Conservation (phyloP, 2,113 vertebrate species). For the Melanerpes formicivorus region DNA sequence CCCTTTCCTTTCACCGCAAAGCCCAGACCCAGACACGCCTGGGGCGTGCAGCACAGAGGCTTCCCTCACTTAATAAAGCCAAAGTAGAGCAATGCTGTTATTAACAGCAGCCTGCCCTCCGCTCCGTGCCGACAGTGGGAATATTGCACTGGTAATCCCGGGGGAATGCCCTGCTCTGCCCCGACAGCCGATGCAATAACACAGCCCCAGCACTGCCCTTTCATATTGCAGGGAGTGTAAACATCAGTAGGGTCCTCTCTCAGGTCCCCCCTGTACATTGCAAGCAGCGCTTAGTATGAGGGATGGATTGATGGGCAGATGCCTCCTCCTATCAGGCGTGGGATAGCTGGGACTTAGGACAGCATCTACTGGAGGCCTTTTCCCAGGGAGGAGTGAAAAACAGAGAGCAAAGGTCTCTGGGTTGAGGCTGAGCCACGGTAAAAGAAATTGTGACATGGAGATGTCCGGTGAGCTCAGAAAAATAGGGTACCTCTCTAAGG, state of each 20-base stretch:
- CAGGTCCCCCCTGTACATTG: neutral
- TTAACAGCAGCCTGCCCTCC: constrained; percentile 1
- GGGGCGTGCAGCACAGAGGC: neutral
- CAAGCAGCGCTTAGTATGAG: neutral
- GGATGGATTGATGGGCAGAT: neutral
- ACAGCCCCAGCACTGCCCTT: constrained; percentile 45
- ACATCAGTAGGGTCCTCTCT: neutral
- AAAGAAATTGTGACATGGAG: rapidly evolving
- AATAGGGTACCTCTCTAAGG: rapidly evolving
- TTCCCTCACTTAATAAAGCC: constrained; percentile 72
- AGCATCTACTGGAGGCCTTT: neutral
- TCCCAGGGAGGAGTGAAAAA: neutral
- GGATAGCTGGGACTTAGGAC: neutral
- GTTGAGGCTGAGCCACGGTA: neutral
- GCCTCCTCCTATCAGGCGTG: neutral
- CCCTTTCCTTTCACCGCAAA: neutral
- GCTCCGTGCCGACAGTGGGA: constrained; percentile 12
- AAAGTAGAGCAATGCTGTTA: neutral
- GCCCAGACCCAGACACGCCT: constrained; percentile 11
- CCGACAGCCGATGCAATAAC: constrained; percentile 67
- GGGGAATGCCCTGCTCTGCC: constrained; percentile 34
- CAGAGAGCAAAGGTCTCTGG: neutral
- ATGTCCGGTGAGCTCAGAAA: neutral
- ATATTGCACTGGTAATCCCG: constrained; percentile 69
- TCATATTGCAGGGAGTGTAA: constrained; percentile 21